These are phyloP conservation scores for Drosophila eohydei DNA, from an alignment of 2,888 invertebrate species.

Conservation along the genomic window DNA sequence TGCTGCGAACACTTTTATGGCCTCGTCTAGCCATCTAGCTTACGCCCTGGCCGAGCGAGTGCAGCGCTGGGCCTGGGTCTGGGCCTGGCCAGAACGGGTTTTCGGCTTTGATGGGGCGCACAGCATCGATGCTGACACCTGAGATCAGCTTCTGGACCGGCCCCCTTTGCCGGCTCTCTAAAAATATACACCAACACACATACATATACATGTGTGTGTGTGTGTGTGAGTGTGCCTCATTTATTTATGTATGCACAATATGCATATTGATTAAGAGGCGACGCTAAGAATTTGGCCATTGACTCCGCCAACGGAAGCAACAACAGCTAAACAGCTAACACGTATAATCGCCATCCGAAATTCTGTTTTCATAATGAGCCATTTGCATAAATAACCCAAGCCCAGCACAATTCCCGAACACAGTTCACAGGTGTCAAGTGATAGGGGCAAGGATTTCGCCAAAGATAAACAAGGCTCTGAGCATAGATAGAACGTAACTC, in stretches of 20 bases:
- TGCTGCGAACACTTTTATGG: slow-evolving; percentile 55
- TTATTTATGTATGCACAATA: slow-evolving; percentile 27
- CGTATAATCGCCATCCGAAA: slow-evolving; percentile 7
- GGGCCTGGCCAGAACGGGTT: slow-evolving; percentile 34
- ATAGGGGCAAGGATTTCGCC: neutral
- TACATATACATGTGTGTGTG: neutral
- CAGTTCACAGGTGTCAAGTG: slow-evolving; percentile 32
- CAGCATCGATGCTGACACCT: slow-evolving; percentile 15
- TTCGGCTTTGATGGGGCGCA: slow-evolving; percentile 17
- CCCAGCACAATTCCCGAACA: neutral
- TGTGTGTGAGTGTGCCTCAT: slow-evolving; percentile 8
- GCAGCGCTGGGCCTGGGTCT: neutral
- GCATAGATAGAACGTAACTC: slow-evolving; percentile 5
- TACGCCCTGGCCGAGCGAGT: slow-evolving; percentile 16
- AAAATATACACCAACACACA: neutral
- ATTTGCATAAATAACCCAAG: slow-evolving; percentile 47
- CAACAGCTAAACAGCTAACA: slow-evolving; percentile 32
- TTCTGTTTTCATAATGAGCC: slow-evolving; percentile 33
- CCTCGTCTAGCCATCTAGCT: slow-evolving; percentile 73
- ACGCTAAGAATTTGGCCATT: slow-evolving; percentile 34
- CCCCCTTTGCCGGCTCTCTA: slow-evolving; percentile 26
- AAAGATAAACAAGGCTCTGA: neutral
- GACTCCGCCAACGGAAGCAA: slow-evolving; percentile 42
- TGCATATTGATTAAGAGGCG: slow-evolving; percentile 31
- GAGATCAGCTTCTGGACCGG: slow-evolving; percentile 33